These are phyloP conservation scores for Capreolus pygargus DNA, from an alignment of 2,113 vertebrate genomes.

Conservation along the genomic window DNA sequence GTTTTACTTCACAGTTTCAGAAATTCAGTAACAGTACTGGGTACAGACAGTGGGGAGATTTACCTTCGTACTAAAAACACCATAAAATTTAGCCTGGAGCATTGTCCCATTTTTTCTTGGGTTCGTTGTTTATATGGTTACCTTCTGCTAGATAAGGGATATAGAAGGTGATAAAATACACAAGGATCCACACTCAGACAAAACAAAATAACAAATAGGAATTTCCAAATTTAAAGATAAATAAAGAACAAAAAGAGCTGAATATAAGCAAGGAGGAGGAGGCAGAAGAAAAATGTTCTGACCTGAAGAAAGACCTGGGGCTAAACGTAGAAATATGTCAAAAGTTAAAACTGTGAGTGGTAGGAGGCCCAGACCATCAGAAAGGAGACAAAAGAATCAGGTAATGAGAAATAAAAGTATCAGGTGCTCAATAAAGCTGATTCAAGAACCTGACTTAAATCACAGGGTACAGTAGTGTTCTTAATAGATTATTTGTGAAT, in stretches of 20 bases:
- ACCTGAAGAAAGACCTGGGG: background rate
- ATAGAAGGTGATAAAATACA: background rate
- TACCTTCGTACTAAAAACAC: background rate
- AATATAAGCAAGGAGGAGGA: background rate
- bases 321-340: background rate
- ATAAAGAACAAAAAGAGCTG: background rate
- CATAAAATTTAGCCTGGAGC: background rate
- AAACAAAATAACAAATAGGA: background rate
- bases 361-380: background rate
- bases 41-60: background rate
- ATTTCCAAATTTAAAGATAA: slow-evolving; percentile 7
- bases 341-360: background rate
- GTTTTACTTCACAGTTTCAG: background rate
- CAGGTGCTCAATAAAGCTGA: background rate
- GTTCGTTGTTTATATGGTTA: background rate
- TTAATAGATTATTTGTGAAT: background rate
- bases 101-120: background rate
- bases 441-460: background rate
- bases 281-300: background rate
- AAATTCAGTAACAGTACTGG: background rate
- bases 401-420: background rate
- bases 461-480: background rate
- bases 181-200: background rate
- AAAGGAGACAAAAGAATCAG: background rate
- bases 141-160: background rate